A percentile compares a stretch with the other conserved stretches of the same genome.
Evolutionary conservation across 1,140 invertebrate species (phyloP).

Genomic region (Pseudomyrmex cubaensis): DNA sequence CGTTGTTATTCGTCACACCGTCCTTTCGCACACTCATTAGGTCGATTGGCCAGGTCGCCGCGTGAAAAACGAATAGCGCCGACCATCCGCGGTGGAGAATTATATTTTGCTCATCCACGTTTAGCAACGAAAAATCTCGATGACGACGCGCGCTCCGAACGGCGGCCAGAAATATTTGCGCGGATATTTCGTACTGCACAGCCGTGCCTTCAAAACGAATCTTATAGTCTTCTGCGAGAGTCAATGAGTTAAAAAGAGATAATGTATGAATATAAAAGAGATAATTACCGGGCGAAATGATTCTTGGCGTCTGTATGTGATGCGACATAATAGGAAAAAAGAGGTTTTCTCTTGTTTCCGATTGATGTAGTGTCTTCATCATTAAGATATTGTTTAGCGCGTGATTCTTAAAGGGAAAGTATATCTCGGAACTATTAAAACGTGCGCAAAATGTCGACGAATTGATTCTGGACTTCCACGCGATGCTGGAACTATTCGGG

Average conservation of each 20-base stretch:
- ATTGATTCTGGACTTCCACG: conserved; percentile 50
- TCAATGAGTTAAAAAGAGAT: background rate
- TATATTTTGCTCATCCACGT: conserved; percentile 84
- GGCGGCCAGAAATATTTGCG: conserved; percentile 86
- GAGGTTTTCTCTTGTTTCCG: background rate
- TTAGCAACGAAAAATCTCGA: conserved; percentile 84
- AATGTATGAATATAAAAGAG: background rate
- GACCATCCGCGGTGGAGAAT: conserved; percentile 87
- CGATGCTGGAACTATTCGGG: conserved; percentile 5
- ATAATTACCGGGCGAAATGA: conserved; percentile 73
- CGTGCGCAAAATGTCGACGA: conserved; percentile 5
- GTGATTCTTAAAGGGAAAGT: conserved; percentile 34
- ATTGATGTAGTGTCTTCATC: conserved; percentile 15
- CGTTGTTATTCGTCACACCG: conserved; percentile 35
- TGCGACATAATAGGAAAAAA: conserved; percentile 15
- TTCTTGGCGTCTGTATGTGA: conserved; percentile 46
- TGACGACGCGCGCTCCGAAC: conserved; percentile 86
- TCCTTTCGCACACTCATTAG: conserved; percentile 77
- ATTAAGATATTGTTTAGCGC: conserved; percentile 33
- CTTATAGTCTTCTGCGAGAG: background rate
- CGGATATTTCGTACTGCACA: conserved; percentile 84
- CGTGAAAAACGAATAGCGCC: conserved; percentile 86
- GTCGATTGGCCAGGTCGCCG: conserved; percentile 87
- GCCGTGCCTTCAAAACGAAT: conserved; percentile 66
- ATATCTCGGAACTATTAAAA: conserved; percentile 31